Evolutionary conservation across 2,888 invertebrate genomes (phyloP).

Genomic region (Leptopterna dolabrata): DNA sequence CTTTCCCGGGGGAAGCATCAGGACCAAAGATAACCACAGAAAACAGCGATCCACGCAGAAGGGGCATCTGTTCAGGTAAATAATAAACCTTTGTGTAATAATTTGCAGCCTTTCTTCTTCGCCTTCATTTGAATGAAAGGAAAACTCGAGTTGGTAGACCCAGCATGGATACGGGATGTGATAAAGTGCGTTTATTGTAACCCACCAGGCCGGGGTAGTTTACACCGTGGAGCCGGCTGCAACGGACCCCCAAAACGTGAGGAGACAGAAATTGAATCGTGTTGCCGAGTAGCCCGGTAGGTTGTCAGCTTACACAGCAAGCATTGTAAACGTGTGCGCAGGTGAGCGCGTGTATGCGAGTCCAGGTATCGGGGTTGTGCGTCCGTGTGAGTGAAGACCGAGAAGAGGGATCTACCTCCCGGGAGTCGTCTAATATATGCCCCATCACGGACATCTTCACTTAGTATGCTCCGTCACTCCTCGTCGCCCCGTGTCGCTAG

Average conservation of each 20-base stretch:
- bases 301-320: background rate
- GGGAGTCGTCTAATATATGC: slow-evolving; percentile 49
- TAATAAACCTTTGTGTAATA: no score
- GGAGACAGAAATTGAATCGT: slow-evolving; percentile 8
- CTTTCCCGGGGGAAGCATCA: no score
- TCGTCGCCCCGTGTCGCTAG: background rate
- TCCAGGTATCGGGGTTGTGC: background rate
- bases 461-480: slow-evolving; percentile 50
- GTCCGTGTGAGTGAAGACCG: background rate
- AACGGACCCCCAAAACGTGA: background rate
- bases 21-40: no score
- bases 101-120: no score
- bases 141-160: no score
- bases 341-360: background rate
- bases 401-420: background rate
- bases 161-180: no score
- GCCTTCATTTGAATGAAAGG: no score
- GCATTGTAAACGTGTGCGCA: background rate
- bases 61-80: no score
- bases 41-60: no score
- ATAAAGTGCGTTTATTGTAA: no score
- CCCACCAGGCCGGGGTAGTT: no score
- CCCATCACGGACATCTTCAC: slow-evolving; percentile 47
- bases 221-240: no score
- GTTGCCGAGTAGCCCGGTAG: slow-evolving; percentile 3